Base-by-base conservation (phyloP, 2,797 vertebrate species). In the Leucoraja ocellata region DNA sequence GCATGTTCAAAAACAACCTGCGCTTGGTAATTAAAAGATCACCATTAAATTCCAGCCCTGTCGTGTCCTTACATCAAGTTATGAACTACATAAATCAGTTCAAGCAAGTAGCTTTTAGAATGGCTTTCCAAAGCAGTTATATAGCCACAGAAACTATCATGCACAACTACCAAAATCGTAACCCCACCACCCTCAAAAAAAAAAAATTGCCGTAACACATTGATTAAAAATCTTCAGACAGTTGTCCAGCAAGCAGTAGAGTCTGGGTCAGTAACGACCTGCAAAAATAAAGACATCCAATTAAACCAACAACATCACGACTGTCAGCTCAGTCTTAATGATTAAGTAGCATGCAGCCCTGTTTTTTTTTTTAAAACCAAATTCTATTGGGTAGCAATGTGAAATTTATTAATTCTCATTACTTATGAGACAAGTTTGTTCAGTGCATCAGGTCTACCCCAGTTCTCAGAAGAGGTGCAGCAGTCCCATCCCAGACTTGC, bases 201-300 rank as follows among this genome's bases (percentile, higher is more conserved):
- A 71, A 74, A 76, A 73, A 93, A 80, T 16, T 25, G 63, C 86
- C 11, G 39, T 93, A 84, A 73, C 86, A 74, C 58, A 1, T 74
- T 77, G 80, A 84, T 84, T 73, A 93, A 80, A 93, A 86, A 90
- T 93, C 18, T 76, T 83, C 5, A 84, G 93, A 78, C 93, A 93
- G 93, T 77, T 68, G 83, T 28, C 93, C 93, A 86, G 93, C 74
- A 93, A 93, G 81, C 36, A 79, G 68, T 21, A 81, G 39, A 79
- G 58, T 78, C 54, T 90, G 68, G 68, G 68, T 95, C 94, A 96
- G 94, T 96, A 96, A 94, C 96, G 95, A 93, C 96, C 96, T 97
- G 96, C 63, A 93, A 93, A 46, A 93, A 16, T 68, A 94, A 79
- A 93, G 73, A 65, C n/a, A n/a, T 77, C 18, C 71, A 73, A 73